Conservation (phyloP, 2,797 vertebrate species). For the Australoheros facetus region DNA sequence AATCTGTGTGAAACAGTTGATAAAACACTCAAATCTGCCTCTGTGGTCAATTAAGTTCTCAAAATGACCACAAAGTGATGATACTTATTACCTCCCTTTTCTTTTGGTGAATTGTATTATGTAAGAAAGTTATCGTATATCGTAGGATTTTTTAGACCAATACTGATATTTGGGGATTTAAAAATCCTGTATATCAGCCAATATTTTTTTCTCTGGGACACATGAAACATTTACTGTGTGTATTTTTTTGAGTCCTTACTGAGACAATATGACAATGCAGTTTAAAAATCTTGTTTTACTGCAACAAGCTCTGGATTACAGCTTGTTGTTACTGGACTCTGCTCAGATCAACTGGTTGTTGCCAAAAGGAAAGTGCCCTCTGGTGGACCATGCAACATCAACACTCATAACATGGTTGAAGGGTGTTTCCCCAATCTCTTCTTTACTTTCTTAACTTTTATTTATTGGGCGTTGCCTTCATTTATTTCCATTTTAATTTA, state of each 20-base stretch:
- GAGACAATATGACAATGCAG: background rate
- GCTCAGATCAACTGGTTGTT: rapidly evolving
- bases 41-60: background rate
- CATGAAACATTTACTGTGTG: background rate
- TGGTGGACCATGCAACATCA: background rate
- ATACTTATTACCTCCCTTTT: background rate
- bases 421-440: background rate
- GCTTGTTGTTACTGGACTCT: background rate
- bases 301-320: too few species aligned
- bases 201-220: background rate
- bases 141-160: too few species aligned
- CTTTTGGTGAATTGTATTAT: too few species aligned
- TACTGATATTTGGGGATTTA: too few species aligned
- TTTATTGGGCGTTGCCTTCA: too few species aligned
- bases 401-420: background rate
- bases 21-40: background rate
- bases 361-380: background rate
- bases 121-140: too few species aligned
- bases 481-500: background rate
- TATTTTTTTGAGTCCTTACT: background rate
- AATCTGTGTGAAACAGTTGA: background rate
- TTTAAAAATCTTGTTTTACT: background rate
- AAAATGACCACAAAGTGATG: background rate
- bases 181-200: too few species aligned
- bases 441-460: background rate